Percentiles rank a stretch among this genome's conserved stretches.
Conservation (phyloP, 2,797 vertebrate species). For the Adrianichthys oophorus region DNA sequence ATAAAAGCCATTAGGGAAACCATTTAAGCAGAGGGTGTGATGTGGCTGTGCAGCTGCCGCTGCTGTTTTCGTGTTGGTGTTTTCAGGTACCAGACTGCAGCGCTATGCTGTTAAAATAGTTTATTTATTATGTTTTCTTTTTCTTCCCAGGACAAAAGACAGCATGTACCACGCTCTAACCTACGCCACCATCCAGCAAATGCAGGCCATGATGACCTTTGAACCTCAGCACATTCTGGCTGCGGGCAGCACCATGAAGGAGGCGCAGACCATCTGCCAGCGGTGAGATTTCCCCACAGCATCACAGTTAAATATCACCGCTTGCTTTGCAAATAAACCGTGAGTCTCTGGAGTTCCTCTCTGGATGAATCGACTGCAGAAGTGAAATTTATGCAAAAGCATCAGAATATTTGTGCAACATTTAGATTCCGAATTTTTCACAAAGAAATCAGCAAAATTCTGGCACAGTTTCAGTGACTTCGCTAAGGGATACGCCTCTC, state of each 20-base stretch:
- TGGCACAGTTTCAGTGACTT: no score
- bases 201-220: constrained; percentile 99
- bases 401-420: neutral
- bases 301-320: neutral
- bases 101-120: neutral
- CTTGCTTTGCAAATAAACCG: neutral
- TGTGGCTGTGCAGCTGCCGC: neutral
- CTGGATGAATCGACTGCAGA: neutral
- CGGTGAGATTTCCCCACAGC: constrained; percentile 70
- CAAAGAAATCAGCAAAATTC: no score
- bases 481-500: no score
- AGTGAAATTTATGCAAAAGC: neutral
- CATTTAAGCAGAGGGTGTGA: constrained; percentile 17
- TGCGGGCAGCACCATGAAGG: constrained; percentile 95
- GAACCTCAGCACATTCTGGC: constrained; percentile 90
- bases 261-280: constrained; percentile 91
- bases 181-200: constrained; percentile 95
- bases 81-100: constrained; percentile 2
- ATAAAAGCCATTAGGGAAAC: constrained; percentile 4
- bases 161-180: constrained; percentile 98
- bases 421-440: neutral
- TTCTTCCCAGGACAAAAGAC: constrained; percentile 86
- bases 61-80: constrained; percentile 41
- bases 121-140: constrained; percentile 29
- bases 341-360: constrained; percentile 17